Base-by-base conservation (phyloP, 1,140 invertebrate species). In the Calycopis cecrops region DNA sequence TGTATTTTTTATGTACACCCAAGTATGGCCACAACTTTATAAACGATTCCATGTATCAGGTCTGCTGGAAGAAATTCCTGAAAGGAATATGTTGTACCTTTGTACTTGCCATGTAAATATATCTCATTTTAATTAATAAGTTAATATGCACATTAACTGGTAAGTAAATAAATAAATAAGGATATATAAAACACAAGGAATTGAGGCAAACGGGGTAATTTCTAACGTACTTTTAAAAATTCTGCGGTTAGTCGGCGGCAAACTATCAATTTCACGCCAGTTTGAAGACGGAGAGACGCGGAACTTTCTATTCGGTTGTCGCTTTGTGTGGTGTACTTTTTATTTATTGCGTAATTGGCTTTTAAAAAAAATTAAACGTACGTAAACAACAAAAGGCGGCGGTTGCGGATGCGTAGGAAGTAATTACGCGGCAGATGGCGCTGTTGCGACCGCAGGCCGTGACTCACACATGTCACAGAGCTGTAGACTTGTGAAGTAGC, bases 371-470 rank as follows among this genome's bases (percentile, higher is more conserved):
- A 69, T 71, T 76, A 74, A 78, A 78, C 63, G 65, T 67, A 61
- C 48, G 57, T 57, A 63, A 17, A 55, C 65, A 71, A 84, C 77
- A 80, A 85, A 79, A 64, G 71, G 54, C 42, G 48, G 65, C 38
- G 21, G 58, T 40, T 59, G 71, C 78, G 69, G 79, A 78, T 73
- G 75, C 73, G 67, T 77, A 82, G 81, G 79, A 85, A 75, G 79
- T 76, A 81, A 83, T 85, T 81, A 81, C 67, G 54, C 52, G 57
- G n/a, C 78, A 81, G 82, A 82, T 83, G 78, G 82, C 73, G 75
- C 58, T 69, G 57, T 59, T 52, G 62, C 62, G 59, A 83, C 79
- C 79, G 66, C 79, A 79, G 69, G 57, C 62, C 60, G 66, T 54
- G 37, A 38, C 33, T 28, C 38, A 48, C 57, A 56, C 33, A 47